Evolutionary conservation across 2,797 vertebrate species (phyloP).

Genomic region (Brachyalestes nurse): DNA sequence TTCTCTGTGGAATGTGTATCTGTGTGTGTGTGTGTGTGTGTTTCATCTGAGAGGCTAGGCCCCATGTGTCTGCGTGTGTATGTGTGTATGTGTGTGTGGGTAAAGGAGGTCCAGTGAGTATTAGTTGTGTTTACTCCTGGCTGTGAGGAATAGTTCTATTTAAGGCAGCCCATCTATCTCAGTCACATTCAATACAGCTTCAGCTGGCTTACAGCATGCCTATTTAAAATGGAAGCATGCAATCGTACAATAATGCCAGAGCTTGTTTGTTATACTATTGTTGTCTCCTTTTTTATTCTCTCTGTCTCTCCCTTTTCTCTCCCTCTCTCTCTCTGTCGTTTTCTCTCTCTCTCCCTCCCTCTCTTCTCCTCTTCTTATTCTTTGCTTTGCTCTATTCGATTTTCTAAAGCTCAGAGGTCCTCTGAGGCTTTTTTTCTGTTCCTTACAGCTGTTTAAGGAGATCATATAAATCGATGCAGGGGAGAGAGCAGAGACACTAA

Average conservation of each 20-base stretch:
- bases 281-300: slow-evolving; percentile 46
- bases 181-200: slow-evolving; percentile 66
- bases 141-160: slow-evolving; percentile 72
- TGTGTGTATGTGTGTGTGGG: slow-evolving; percentile 2
- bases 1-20: background rate
- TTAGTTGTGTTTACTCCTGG: slow-evolving; percentile 67
- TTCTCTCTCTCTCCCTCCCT: slow-evolving; percentile 36
- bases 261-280: slow-evolving; percentile 63
- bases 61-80: background rate
- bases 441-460: slow-evolving; percentile 61
- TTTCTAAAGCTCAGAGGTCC: slow-evolving; percentile 51
- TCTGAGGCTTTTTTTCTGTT: slow-evolving; percentile 52
- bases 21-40: slow-evolving; percentile 6
- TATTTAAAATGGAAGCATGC: slow-evolving; percentile 69
- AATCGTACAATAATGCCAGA: slow-evolving; percentile 59
- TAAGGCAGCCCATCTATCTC: slow-evolving; percentile 72
- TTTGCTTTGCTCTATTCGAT: slow-evolving; percentile 30
- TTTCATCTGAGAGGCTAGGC: slow-evolving; percentile 9
- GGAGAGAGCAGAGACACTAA: slow-evolving; percentile 56
- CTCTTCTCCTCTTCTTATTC: slow-evolving; percentile 29
- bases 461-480: slow-evolving; percentile 61
- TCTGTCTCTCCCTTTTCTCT: slow-evolving; percentile 35
- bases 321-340: slow-evolving; percentile 31
- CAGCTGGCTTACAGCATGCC: slow-evolving; percentile 51
- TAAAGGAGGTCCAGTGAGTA: slow-evolving; percentile 60